Evolutionary conservation across 2,888 invertebrate genomes (phyloP).

Genomic region (Lucinisca nassula): DNA sequence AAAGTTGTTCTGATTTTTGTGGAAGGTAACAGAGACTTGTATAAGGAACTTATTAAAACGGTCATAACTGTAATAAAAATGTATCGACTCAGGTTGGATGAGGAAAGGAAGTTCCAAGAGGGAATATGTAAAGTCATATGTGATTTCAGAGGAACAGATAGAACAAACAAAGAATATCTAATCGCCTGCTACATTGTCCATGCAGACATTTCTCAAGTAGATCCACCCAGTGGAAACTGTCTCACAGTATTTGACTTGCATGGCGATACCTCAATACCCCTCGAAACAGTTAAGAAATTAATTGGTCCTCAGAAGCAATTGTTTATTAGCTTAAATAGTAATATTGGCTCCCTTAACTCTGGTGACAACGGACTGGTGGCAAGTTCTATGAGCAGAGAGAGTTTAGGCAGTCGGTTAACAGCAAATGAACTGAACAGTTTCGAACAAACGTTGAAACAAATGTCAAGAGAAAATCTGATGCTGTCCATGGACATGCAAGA

Average conservation of each 20-base stretch:
- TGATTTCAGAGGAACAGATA: not conserved
- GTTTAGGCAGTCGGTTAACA: not conserved
- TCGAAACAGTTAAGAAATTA: not conserved
- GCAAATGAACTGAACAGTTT: not conserved
- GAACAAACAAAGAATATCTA: not conserved
- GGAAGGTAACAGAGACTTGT: not conserved
- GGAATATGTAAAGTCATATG: not conserved
- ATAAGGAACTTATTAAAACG: not conserved
- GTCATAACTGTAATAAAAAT: not conserved
- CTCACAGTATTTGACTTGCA: not conserved
- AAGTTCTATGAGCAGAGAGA: not conserved
- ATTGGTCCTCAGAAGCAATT: not conserved
- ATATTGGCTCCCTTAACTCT: not conserved
- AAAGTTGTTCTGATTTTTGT: not conserved
- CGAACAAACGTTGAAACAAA: not conserved
- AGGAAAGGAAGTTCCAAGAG: not conserved
- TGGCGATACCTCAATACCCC: not conserved
- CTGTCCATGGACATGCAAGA: not conserved
- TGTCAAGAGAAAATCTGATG: not conserved
- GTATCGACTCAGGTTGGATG: not conserved
- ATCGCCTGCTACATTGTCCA: not conserved
- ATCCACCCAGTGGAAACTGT: not conserved
- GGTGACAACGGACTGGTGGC: not conserved
- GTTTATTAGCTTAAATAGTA: not conserved
- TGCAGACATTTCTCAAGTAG: not conserved